phyloP scores from a whole-genome alignment of 2,888 invertebrate species.

The Zhuqinia jingwanae region DNA sequence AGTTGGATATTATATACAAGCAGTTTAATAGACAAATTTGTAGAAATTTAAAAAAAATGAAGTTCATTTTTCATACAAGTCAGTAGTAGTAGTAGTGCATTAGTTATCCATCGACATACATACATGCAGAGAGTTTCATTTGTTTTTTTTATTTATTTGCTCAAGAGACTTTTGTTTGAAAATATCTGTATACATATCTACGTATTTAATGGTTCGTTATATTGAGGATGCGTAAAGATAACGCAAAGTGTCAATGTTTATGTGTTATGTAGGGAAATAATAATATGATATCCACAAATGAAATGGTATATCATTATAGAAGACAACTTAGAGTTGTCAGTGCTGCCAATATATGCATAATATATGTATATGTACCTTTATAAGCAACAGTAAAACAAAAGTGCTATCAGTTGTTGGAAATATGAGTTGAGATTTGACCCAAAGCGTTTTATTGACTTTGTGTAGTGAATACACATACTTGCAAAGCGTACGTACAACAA shows the following conservation, averaged over 20 bases:
- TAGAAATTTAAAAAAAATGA: constrained; percentile 21
- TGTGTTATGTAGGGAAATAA: too few species aligned
- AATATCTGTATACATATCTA: neutral
- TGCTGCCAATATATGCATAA: neutral
- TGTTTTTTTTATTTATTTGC: constrained; percentile 14
- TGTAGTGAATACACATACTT: too few species aligned
- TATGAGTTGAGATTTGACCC: constrained; percentile 3
- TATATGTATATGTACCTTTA: neutral
- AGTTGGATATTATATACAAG: constrained; percentile 9
- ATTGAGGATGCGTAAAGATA: constrained; percentile 32
- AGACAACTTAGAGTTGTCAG: neutral
- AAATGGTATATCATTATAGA: neutral
- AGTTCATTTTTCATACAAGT: too few species aligned
- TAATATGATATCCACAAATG: too few species aligned
- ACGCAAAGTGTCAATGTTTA: neutral
- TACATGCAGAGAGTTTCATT: constrained; percentile 10
- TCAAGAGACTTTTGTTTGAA: neutral
- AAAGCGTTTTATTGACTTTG: constrained; percentile 1
- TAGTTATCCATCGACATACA: neutral
- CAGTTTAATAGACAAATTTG: neutral
- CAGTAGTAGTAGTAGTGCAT: too few species aligned
- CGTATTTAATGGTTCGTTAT: neutral
- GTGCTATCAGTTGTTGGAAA: neutral
- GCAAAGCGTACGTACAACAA: too few species aligned
- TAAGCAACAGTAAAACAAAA: neutral